Conservation (phyloP, 2,797 vertebrate species). For the Eurystomus glaucurus region DNA sequence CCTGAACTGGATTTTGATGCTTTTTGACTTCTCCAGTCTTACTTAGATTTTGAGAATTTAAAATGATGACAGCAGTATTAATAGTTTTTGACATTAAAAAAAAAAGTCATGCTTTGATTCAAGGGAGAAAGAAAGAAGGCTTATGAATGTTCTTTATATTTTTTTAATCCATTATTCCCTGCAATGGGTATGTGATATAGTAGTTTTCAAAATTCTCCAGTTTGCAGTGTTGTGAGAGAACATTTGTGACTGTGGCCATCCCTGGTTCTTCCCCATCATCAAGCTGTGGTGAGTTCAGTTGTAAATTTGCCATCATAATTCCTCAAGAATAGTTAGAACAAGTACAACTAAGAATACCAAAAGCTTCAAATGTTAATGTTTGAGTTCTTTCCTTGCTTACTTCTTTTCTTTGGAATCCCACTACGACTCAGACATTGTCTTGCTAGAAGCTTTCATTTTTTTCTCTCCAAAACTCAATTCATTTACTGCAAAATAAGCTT, state of each 20-base stretch:
- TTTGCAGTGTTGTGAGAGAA: not conserved
- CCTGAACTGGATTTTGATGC: not conserved
- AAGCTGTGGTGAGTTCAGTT: not conserved
- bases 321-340: not conserved
- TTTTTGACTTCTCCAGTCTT: not conserved
- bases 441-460: not conserved
- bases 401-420: not conserved
- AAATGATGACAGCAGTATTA: not conserved
- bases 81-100: not conserved
- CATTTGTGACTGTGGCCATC: fast-evolving
- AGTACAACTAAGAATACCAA: not conserved
- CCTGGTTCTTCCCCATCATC: not conserved
- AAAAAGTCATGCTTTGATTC: not conserved
- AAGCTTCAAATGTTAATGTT: not conserved
- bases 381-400: not conserved
- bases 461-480: fast-evolving
- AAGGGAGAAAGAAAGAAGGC: not conserved
- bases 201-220: not conserved
- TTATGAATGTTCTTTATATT: fast-evolving
- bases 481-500: not conserved
- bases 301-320: not conserved
- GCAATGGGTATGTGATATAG: fast-evolving
- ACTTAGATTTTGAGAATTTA: not conserved
- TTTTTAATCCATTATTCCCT: not conserved
- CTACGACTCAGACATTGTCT: not conserved